Evolutionary conservation across 2,888 invertebrate genomes (phyloP).

Genomic region (Ditula angustiorana): DNA sequence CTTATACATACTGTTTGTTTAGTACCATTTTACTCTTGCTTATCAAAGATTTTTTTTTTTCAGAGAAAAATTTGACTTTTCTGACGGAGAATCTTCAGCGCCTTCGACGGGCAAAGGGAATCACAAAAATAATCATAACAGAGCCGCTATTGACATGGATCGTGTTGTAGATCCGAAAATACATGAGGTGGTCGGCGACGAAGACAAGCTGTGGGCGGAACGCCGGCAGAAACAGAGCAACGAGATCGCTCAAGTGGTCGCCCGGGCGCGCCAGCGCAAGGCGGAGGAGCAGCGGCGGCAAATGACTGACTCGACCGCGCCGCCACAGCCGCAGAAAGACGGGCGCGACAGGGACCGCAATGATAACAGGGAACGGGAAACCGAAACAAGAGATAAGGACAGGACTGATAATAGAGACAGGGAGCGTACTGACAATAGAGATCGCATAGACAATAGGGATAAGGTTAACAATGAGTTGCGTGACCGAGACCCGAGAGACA

Average conservation of each 20-base stretch:
- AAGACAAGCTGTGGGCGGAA: slow-evolving; percentile 88
- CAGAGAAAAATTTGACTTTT: slow-evolving; percentile 96
- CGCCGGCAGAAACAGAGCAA: slow-evolving; percentile 88
- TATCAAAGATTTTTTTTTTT: slow-evolving; percentile 49
- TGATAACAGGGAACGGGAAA: slow-evolving; percentile 62
- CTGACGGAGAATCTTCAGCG: slow-evolving; percentile 91
- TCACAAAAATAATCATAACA: slow-evolving; percentile 63
- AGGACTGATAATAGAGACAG: slow-evolving; percentile 66
- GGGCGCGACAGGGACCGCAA: slow-evolving; percentile 57
- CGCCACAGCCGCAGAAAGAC: slow-evolving; percentile 57
- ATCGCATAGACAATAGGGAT: slow-evolving; percentile 60
- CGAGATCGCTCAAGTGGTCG: slow-evolving; percentile 92
- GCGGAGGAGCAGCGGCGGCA: slow-evolving; percentile 94
- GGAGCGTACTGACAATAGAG: slow-evolving; percentile 57
- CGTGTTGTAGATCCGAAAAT: slow-evolving; percentile 69
- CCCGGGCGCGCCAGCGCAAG: slow-evolving; percentile 93
- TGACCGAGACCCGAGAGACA: slow-evolving; percentile 39
- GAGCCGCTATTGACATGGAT: slow-evolving; percentile 68
- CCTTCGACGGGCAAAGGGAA: slow-evolving; percentile 64
- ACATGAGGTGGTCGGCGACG: slow-evolving; percentile 67
- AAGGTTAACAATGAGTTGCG: slow-evolving; percentile 47
- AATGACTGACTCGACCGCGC: slow-evolving; percentile 70
- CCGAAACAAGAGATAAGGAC: slow-evolving; percentile 54
- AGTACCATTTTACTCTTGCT: not conserved
- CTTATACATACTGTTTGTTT: not conserved